Conservation (phyloP, 2,113 vertebrate species). For the Rhinoderma darwinii region DNA sequence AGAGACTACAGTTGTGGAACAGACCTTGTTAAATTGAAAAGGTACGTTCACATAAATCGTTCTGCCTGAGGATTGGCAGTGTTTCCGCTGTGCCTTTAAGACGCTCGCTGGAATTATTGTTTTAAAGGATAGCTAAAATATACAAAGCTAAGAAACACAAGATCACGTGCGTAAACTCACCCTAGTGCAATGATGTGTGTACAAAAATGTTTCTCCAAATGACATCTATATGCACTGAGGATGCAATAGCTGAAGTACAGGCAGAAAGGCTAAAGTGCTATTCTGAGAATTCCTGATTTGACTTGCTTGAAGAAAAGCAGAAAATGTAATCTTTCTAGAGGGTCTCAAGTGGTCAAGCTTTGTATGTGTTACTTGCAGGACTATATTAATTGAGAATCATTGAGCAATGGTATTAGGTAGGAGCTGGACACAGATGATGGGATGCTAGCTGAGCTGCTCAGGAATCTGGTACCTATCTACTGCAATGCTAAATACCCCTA, state of each 20-base stretch:
- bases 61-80: slow-evolving; percentile 29
- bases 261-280: neutral
- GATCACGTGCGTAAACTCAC: slow-evolving; percentile 15
- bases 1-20: slow-evolving; percentile 42
- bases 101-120: slow-evolving; percentile 41
- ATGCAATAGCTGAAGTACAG: slow-evolving; percentile 6
- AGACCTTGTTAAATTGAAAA: slow-evolving; percentile 41
- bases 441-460: slow-evolving; percentile 19
- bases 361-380: slow-evolving; percentile 47
- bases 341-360: slow-evolving; percentile 14
- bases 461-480: slow-evolving; percentile 37
- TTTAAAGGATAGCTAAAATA: slow-evolving; percentile 43
- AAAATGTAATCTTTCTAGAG: slow-evolving; percentile 38
- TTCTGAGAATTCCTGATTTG: slow-evolving; percentile 50
- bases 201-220: slow-evolving; percentile 28
- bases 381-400: slow-evolving; percentile 42
- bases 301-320: slow-evolving; percentile 47
- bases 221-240: slow-evolving; percentile 4
- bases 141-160: slow-evolving; percentile 36
- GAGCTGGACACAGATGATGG: slow-evolving; percentile 20
- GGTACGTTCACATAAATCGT: slow-evolving; percentile 39
- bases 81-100: slow-evolving; percentile 9
- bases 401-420: slow-evolving; percentile 18
- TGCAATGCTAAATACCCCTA: neutral
- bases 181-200: neutral